These are phyloP conservation scores for Anas platyrhynchos DNA, from an alignment of 2,113 vertebrate species.

Conservation along the genomic window DNA sequence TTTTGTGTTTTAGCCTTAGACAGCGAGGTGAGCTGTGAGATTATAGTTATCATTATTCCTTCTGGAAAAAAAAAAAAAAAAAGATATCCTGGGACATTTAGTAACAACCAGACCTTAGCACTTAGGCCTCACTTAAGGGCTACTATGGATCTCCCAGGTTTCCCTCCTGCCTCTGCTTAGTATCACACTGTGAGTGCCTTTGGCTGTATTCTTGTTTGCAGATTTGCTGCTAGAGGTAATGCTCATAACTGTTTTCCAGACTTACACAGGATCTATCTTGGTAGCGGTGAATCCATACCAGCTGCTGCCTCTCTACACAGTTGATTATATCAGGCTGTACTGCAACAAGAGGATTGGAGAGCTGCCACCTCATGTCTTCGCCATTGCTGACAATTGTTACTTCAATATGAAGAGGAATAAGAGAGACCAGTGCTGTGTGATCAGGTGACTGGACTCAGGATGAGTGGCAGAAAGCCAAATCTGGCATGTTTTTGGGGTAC, in stretches of 20 bases:
- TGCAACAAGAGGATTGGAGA: slow-evolving; percentile 87
- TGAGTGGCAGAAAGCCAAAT: not conserved
- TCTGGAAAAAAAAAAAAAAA: not conserved
- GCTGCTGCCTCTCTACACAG: slow-evolving; percentile 90
- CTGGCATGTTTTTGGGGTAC: not conserved
- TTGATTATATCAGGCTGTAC: slow-evolving; percentile 89
- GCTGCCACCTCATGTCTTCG: slow-evolving; percentile 92
- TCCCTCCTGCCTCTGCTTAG: not conserved
- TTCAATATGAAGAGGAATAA: slow-evolving; percentile 91
- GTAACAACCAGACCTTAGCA: not conserved
- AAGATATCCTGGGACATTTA: not conserved
- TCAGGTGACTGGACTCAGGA: slow-evolving; percentile 81
- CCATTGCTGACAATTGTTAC: slow-evolving; percentile 94
- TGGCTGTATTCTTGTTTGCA: not conserved
- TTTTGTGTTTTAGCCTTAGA: not conserved
- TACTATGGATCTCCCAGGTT: not conserved
- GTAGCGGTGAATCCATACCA: slow-evolving; percentile 97
- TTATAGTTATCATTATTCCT: not conserved
- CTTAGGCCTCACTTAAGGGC: not conserved
- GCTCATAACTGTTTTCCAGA: slow-evolving; percentile 76
- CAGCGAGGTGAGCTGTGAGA: not conserved
- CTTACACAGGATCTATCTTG: slow-evolving; percentile 95
- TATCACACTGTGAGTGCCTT: not conserved
- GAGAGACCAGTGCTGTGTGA: slow-evolving; percentile 93
- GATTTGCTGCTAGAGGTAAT: not conserved